Percentiles rank a stretch among this genome's conserved stretches.
These are phyloP conservation scores for Edolisoma coerulescens DNA, from an alignment of 2,113 vertebrate species.

Conservation along the genomic window DNA sequence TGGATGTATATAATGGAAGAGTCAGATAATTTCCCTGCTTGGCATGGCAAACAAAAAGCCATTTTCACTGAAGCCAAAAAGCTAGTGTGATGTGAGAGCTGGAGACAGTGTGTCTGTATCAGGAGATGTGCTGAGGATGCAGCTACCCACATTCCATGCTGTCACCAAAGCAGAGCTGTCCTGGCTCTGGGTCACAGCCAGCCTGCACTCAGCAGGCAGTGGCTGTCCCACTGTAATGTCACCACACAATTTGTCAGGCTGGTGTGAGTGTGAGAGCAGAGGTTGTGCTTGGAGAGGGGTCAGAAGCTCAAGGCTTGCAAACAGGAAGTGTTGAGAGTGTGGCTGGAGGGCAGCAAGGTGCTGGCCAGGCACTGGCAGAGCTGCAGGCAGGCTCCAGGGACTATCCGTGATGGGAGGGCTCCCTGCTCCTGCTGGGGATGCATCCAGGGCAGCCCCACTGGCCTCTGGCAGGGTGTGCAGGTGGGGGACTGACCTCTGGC, in stretches of 20 bases:
- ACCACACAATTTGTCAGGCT: accelerated
- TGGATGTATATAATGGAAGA: not conserved
- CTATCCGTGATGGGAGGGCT: accelerated
- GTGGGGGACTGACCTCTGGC: not conserved
- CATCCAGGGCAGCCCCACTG: not conserved
- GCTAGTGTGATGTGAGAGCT: not conserved
- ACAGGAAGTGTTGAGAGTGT: not conserved
- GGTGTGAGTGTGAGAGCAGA: not conserved
- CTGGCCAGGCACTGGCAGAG: not conserved
- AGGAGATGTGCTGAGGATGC: not conserved
- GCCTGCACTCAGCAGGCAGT: not conserved
- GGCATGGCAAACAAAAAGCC: not conserved
- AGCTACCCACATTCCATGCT: not conserved
- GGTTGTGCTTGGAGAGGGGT: not conserved
- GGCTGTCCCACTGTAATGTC: not conserved
- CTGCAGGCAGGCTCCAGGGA: not conserved
- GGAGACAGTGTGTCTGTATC: not conserved
- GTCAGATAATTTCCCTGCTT: not conserved
- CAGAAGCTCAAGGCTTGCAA: not conserved
- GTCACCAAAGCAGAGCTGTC: not conserved
- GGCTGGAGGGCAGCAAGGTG: not conserved
- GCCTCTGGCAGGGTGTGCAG: not conserved
- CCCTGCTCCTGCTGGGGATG: not conserved
- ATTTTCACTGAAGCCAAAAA: not conserved
- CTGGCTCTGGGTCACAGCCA: not conserved